Evolutionary conservation across 2,888 invertebrate genomes (phyloP).

Genomic region (Glyphotaelius pellucidus): DNA sequence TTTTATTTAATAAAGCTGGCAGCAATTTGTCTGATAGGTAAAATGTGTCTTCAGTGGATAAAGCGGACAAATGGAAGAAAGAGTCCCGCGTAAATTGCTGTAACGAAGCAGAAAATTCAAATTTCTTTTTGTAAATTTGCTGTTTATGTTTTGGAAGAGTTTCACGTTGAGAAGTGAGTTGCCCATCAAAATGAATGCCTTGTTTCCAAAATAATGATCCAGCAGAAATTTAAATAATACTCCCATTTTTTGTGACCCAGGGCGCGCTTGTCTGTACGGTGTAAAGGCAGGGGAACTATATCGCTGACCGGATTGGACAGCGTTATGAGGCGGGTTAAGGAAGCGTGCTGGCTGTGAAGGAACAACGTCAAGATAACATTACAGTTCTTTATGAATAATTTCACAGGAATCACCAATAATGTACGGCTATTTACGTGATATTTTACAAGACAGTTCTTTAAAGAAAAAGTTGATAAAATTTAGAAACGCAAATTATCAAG

Average conservation of each 20-base stretch:
- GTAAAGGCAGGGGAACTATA: too few species aligned
- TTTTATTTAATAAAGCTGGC: background rate
- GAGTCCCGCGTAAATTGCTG: background rate
- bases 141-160: background rate
- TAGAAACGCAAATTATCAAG: too few species aligned
- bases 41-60: background rate
- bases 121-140: background rate
- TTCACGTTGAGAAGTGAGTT: background rate
- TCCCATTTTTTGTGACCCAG: background rate
- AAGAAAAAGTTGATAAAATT: too few species aligned
- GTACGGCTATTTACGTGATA: too few species aligned
- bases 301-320: too few species aligned
- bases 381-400: too few species aligned
- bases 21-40: background rate
- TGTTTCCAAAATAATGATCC: background rate
- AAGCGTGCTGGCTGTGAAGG: too few species aligned
- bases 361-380: too few species aligned
- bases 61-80: background rate
- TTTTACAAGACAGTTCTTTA: too few species aligned
- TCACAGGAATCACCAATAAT: too few species aligned
- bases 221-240: background rate
- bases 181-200: background rate
- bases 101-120: background rate
- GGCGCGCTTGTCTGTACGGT: background rate
- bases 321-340: too few species aligned